Conservation (phyloP, 2,113 vertebrate genomes). For the Notarius lentiginosus region DNA sequence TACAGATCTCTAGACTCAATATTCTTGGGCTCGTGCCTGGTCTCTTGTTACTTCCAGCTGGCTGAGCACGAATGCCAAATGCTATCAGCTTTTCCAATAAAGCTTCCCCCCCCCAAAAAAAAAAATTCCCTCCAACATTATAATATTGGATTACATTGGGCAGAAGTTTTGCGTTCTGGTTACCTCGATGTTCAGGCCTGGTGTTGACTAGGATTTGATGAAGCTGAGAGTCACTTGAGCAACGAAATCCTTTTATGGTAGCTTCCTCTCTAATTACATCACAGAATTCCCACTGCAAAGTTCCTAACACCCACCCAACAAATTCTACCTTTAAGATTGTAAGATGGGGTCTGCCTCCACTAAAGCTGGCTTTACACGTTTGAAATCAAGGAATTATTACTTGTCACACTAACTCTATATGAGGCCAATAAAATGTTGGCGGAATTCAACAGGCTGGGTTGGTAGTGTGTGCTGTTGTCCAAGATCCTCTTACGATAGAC, state of each 20-base stretch:
- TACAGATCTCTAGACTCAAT: neutral
- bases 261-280: neutral
- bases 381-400: neutral
- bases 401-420: neutral
- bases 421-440: neutral
- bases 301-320: neutral
- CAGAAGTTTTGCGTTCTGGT: neutral
- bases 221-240: neutral
- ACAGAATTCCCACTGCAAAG: neutral
- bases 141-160: neutral
- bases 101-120: neutral
- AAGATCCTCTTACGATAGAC: neutral
- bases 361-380: neutral
- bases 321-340: neutral
- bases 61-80: neutral
- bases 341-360: neutral
- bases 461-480: neutral
- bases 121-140: too few relatives aligned
- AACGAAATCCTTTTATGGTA: neutral
- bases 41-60: neutral
- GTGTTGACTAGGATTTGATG: neutral
- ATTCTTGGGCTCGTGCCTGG: neutral
- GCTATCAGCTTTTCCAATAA: conserved; percentile 6
- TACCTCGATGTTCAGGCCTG: neutral
- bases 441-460: neutral